phyloP scores from a whole-genome alignment of 2,888 invertebrate species.

The Gisinianus flammeolus region DNA sequence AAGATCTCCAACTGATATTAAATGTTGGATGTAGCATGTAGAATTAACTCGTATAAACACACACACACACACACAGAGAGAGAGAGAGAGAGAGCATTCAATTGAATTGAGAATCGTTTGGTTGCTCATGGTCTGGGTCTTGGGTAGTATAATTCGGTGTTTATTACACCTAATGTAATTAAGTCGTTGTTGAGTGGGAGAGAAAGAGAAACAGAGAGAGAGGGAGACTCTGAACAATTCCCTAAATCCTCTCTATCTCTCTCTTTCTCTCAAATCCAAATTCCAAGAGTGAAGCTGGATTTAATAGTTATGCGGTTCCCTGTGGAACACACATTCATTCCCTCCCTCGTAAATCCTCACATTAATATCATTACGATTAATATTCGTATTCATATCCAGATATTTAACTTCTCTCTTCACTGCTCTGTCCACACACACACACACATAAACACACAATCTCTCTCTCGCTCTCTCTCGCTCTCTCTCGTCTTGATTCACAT shows the following conservation, averaged over 20 bases:
- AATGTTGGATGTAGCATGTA: no score
- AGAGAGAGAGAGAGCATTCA: not conserved
- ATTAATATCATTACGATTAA: slow-evolving; percentile 36
- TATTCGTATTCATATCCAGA: not conserved
- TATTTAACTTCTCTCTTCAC: not conserved
- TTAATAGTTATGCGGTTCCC: not conserved
- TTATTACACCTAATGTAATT: slow-evolving; percentile 37
- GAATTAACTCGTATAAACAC: no score
- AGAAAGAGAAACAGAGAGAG: no score
- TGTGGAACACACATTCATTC: not conserved
- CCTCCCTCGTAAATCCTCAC: slow-evolving; percentile 32
- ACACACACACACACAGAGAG: not conserved
- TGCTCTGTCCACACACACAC: not conserved
- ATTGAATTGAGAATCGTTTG: no score
- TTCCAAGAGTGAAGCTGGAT: not conserved
- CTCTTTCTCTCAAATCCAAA: slow-evolving; percentile 3
- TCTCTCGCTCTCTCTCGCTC: not conserved
- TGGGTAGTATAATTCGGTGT: slow-evolving; percentile 25
- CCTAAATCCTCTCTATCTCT: not conserved
- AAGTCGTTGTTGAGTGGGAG: not conserved
- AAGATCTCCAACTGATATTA: not conserved
- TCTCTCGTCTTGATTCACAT: not conserved
- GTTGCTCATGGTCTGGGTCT: no score
- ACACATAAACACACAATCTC: not conserved
- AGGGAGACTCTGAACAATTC: not conserved